Conservation (phyloP, 2,113 vertebrate species). For the Neoarius graeffei region DNA sequence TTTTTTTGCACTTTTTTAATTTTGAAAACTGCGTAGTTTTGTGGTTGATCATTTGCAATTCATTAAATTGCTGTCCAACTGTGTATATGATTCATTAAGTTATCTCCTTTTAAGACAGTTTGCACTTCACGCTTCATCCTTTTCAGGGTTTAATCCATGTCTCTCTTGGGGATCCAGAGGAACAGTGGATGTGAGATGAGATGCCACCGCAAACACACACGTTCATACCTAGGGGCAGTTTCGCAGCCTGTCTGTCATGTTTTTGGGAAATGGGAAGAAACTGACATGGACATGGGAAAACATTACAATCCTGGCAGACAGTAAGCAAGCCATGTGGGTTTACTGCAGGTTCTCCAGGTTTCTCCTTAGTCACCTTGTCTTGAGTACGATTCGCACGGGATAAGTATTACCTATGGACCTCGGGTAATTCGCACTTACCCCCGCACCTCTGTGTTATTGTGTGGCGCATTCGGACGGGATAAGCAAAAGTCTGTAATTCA, state of each 20-base stretch:
- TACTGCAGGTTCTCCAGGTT: not conserved
- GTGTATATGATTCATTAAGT: not conserved
- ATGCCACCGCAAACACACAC: not conserved
- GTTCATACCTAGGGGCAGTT: not conserved
- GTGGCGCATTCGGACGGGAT: too few species aligned
- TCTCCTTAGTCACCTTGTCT: not conserved
- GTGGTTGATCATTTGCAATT: slow-evolving; percentile 58
- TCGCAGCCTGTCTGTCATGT: not conserved
- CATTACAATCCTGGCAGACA: not conserved
- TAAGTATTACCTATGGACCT: too few species aligned
- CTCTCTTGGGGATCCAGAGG: not conserved
- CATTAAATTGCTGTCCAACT: slow-evolving; percentile 67
- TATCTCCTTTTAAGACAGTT: not conserved
- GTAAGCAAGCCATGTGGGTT: not conserved
- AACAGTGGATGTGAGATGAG: not conserved
- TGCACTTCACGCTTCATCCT: not conserved
- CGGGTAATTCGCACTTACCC: too few species aligned
- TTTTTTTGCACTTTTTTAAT: slow-evolving; percentile 44
- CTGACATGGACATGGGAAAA: not conserved
- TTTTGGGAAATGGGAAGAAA: not conserved
- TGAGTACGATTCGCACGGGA: too few species aligned
- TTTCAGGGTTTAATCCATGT: not conserved
- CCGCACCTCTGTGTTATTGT: too few species aligned
- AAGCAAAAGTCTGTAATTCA: too few species aligned
- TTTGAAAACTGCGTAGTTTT: slow-evolving; percentile 40